phyloP scores from a whole-genome alignment of 2,113 vertebrate species.

The Echinops telfairi region DNA sequence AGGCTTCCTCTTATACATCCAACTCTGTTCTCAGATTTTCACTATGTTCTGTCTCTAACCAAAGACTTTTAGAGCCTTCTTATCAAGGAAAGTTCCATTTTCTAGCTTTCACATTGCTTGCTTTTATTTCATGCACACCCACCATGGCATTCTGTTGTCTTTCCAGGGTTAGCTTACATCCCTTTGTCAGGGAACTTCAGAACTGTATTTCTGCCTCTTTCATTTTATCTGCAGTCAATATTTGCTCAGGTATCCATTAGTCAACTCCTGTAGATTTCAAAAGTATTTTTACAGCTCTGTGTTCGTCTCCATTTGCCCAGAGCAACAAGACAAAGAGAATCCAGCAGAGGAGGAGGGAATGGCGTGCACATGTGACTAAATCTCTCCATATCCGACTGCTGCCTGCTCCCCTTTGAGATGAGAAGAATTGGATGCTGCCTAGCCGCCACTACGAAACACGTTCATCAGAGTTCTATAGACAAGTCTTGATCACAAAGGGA shows the following conservation, averaged over 20 bases:
- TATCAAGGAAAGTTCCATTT: constrained; percentile 12
- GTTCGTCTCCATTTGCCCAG: not conserved
- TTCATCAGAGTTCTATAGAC: not conserved
- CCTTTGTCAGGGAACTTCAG: not conserved
- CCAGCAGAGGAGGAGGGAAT: not conserved
- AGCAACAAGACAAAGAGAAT: not conserved
- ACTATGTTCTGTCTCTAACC: not conserved
- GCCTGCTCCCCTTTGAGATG: not conserved
- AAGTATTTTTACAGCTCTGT: not conserved
- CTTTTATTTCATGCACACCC: not conserved
- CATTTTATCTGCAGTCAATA: not conserved
- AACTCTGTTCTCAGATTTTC: not conserved
- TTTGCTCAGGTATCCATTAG: not conserved
- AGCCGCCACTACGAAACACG: not conserved
- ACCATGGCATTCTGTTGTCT: not conserved
- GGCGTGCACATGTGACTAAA: not conserved
- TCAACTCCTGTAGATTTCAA: not conserved
- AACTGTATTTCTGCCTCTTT: not conserved
- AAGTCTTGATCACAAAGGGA: not conserved
- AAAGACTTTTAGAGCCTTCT: not conserved
- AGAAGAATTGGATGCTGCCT: not conserved
- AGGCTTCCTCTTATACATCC: constrained; percentile 27
- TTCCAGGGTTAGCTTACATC: not conserved
- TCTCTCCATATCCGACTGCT: not conserved
- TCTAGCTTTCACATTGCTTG: not conserved